Evolutionary conservation across 2,888 invertebrate species (phyloP).

Genomic region (Acrocera orbiculus): DNA sequence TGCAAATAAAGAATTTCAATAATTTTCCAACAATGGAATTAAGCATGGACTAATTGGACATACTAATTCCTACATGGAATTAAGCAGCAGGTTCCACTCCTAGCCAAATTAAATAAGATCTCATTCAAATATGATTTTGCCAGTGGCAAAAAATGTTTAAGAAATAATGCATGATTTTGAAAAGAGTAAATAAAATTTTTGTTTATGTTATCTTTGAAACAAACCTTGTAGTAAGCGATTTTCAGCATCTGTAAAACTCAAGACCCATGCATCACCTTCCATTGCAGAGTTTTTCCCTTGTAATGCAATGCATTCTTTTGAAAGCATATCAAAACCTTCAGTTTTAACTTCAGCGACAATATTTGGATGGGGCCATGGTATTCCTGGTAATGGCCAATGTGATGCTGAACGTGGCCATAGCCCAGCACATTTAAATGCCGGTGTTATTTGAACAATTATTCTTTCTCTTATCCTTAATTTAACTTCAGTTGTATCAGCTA

Average conservation of each 20-base stretch:
- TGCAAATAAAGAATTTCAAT: too few relatives aligned
- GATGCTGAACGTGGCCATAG: slow-evolving; percentile 89
- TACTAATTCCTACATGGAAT: too few relatives aligned
- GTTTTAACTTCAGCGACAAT: slow-evolving; percentile 87
- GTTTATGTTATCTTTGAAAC: too few relatives aligned
- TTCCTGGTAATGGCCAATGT: slow-evolving; percentile 84
- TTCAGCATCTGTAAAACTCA: slow-evolving; percentile 83
- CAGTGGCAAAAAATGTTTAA: too few relatives aligned
- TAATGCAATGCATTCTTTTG: slow-evolving; percentile 70
- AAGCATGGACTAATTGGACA: too few relatives aligned
- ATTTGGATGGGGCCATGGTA: slow-evolving; percentile 87
- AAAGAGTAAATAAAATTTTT: too few relatives aligned
- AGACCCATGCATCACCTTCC: slow-evolving; percentile 93
- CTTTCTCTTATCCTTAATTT: slow-evolving; percentile 77
- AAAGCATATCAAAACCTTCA: slow-evolving; percentile 86
- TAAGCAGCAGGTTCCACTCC: too few relatives aligned
- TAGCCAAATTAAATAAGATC: not conserved
- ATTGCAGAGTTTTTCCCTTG: slow-evolving; percentile 78
- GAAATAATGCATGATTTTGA: too few relatives aligned
- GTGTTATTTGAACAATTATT: slow-evolving; percentile 87
- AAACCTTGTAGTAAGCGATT: slow-evolving; percentile 65
- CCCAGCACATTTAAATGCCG: slow-evolving; percentile 85
- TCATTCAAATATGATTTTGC: too few relatives aligned
- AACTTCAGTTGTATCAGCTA: slow-evolving; percentile 88
- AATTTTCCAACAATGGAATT: too few relatives aligned